Base-by-base conservation (phyloP, 2,113 vertebrate species). In the Syngnathus floridae region DNA sequence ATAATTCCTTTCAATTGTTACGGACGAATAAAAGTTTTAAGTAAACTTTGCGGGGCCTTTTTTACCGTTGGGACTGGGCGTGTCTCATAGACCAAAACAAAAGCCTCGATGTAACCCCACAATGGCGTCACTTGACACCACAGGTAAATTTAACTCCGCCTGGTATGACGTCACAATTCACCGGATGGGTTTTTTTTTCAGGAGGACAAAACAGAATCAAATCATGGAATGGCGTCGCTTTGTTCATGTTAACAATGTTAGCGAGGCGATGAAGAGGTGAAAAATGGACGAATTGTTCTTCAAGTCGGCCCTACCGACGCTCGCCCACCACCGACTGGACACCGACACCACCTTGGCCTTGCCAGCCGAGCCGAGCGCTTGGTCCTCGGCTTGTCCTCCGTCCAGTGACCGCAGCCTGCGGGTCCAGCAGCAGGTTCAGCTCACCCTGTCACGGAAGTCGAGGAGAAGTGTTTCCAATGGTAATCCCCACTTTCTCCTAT, bases 391-490 rank as follows among this genome's bases (percentile, higher is more conserved):
- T 0, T 38, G 13, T 0, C 22, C 13, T 0, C 62, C 41, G 1
- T 37, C 61, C 0, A 41, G 0, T 31, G 65, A 78, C 31, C 73
- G 79, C 56, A 80, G 70, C 19, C 69, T 64, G 22, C 82, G 89
- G 0, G 84, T 90, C 0, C 85, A 86, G 0, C 86, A 78, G 67
- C 91, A 91, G 75, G 89, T 92, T 12, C 87, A 86, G 75, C 85
- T 90, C 60, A 86, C 85, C 0, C 76, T 90, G 68, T 73, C 77
- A 0, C 79, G 87, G 70, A 90, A 60, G 72, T 59, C 70, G 9
- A 87, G 65, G 12, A 73, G 43, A 31, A 4, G 56, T 8, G 17
- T 31, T 13, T 59, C 75, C 14, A 78, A 76, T 45, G 89, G 89
- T 91, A 87, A 76, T 16, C 40, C 12, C 16, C 8, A n/a, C 6